Base-by-base conservation (phyloP, 2,888 invertebrate species). In the Epistrophella euchroma region DNA sequence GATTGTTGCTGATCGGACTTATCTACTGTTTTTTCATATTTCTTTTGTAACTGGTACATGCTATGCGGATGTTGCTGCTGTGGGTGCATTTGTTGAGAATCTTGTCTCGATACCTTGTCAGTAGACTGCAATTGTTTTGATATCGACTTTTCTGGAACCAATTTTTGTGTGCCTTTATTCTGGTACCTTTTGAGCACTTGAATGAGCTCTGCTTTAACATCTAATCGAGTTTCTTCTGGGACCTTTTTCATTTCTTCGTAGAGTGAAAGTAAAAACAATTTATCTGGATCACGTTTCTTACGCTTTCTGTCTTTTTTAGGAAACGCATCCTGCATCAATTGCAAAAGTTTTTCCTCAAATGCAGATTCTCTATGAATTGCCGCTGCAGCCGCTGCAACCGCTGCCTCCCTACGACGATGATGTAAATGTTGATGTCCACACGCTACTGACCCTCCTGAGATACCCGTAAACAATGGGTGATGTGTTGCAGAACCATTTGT, bases 311-410 rank as follows among this genome's bases (percentile, higher is more conserved):
- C 91, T 74, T 90, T 92, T 72, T 91, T 92, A 15, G 92, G 91
- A 88, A 92, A 91, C 7, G 91, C 91, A 81, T 92, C 91, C 66
- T 92, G 92, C 92, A 91, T 91, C 35, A 92, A 90, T 66, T 92
- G 92, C 66, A 91, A 78, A 28, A 91, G 87, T 77, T 92, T 91
- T 55, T 92, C 91, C 66, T 92, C 92, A 66, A 91, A 91, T 2
- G 90, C 91, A 3, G 91, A 89, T 86, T 91, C 92, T 1, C 91
- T 89, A 64, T 91, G 90, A 60, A 90, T 79, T 0, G 91, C 89
- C 0, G 90, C 89, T 13, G 89, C 89, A 7, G 90, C 90, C 43
- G 82, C 86, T n/a, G 60, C 81, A 22, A 72, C 79, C n/a, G 83
- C 87, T 52, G 79, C 79, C 47, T 83, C 79, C 40, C 83, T 68